Conservation (phyloP, 2,113 vertebrate genomes). For the Cnemophilus loriae region DNA sequence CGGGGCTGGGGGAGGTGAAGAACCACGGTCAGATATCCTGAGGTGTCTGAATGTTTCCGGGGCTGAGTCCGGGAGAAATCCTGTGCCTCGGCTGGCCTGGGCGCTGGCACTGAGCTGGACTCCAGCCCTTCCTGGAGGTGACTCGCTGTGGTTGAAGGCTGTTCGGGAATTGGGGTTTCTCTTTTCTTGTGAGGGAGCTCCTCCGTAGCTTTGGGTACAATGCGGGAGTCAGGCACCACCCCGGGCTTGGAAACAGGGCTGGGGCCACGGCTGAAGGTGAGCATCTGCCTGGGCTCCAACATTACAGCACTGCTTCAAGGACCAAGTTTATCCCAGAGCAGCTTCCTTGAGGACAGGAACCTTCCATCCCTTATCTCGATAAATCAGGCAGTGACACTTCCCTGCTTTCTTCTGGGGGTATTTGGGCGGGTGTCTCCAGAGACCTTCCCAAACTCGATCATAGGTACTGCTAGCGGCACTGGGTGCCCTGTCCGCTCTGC, state of each 20-base stretch:
- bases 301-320: background rate
- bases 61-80: background rate
- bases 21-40: background rate
- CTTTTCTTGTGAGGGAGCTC: background rate
- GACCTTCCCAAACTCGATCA: no score
- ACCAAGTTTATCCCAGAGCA: background rate
- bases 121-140: background rate
- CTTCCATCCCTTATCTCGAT: accelerated
- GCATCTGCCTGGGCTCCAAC: background rate
- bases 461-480: background rate
- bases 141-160: background rate
- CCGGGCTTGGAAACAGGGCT: accelerated
- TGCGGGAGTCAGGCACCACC: background rate
- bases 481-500: background rate
- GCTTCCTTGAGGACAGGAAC: background rate
- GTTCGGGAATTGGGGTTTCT: background rate
- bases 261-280: background rate
- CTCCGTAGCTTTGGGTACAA: background rate
- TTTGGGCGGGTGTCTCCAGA: no score
- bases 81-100: background rate
- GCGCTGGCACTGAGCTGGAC: background rate
- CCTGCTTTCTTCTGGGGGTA: background rate
- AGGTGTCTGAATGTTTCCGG: background rate
- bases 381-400: background rate
- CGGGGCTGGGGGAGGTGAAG: background rate